Conservation (phyloP, 2,888 invertebrate genomes). For the Oscheius sp. region DNA sequence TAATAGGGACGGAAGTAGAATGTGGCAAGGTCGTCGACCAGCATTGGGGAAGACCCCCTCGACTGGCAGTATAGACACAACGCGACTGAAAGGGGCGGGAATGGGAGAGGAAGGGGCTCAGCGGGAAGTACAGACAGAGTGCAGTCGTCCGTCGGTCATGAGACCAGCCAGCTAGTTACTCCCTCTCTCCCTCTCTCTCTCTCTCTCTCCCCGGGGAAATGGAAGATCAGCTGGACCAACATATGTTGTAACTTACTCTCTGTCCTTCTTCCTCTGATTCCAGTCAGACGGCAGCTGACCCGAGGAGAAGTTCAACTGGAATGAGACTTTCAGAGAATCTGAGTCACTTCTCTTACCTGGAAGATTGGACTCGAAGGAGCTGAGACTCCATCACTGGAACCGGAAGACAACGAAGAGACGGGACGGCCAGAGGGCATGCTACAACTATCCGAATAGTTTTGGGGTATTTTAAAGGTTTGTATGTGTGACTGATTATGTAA, state of each 20-base stretch:
- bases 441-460: conserved; percentile 4
- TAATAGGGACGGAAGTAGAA: not conserved
- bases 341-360: conserved; percentile 39
- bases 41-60: not conserved
- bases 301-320: conserved; percentile 15
- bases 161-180: conserved; percentile 3
- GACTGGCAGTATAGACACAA: not conserved
- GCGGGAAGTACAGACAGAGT: conserved; percentile 35
- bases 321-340: not conserved
- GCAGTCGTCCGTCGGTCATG: conserved; percentile 27
- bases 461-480: not conserved
- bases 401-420: conserved; percentile 53
- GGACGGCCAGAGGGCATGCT: conserved; percentile 40
- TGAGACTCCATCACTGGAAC: conserved; percentile 51
- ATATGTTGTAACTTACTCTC: conserved; percentile 19
- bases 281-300: conserved; percentile 3
- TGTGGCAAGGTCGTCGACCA: conserved; percentile 1
- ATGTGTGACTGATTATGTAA: conserved; percentile 1
- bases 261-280: conserved; percentile 22
- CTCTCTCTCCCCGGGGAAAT: not conserved
- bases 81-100: conserved; percentile 30
- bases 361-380: conserved; percentile 53
- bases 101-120: not conserved
- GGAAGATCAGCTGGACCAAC: not conserved
- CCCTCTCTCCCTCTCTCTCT: conserved; percentile 16